Conservation (phyloP, 2,888 invertebrate genomes). For the Gastrophysa polygoni region DNA sequence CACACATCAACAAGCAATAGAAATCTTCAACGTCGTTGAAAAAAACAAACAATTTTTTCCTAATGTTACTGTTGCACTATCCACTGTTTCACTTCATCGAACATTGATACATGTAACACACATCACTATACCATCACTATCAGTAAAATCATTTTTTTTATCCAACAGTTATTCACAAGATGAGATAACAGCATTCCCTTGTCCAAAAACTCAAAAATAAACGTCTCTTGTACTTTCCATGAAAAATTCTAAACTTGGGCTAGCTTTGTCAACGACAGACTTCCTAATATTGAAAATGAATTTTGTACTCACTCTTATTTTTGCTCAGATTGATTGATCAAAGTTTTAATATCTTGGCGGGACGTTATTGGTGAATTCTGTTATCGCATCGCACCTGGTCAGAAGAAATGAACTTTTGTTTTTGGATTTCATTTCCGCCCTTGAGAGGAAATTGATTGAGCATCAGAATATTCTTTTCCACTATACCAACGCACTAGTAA, state of each 20-base stretch:
- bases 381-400: slow-evolving; percentile 7
- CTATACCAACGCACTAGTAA: too few species aligned
- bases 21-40: slow-evolving; percentile 15
- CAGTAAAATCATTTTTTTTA: slow-evolving; percentile 11
- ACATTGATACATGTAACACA: slow-evolving; percentile 13
- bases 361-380: slow-evolving; percentile 6
- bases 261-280: too few species aligned
- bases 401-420: slow-evolving; percentile 10
- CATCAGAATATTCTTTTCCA: slow-evolving; percentile 4
- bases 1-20: slow-evolving; percentile 14
- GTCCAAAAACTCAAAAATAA: neutral
- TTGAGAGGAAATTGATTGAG: slow-evolving; percentile 3
- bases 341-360: slow-evolving; percentile 9
- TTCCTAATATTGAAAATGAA: slow-evolving; percentile 13
- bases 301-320: slow-evolving; percentile 14
- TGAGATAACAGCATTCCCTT: slow-evolving; percentile 10
- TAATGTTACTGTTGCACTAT: slow-evolving; percentile 10
- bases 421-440: slow-evolving; percentile 15
- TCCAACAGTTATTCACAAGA: slow-evolving; percentile 1
- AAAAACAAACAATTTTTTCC: slow-evolving; percentile 13
- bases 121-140: slow-evolving; percentile 11
- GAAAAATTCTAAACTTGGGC: too few species aligned
- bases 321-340: neutral
- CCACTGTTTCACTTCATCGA: slow-evolving; percentile 4
- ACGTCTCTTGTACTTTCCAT: slow-evolving; percentile 2